Base-by-base conservation (phyloP, 2,113 vertebrate genomes). In the Montifringilla adamsi region DNA sequence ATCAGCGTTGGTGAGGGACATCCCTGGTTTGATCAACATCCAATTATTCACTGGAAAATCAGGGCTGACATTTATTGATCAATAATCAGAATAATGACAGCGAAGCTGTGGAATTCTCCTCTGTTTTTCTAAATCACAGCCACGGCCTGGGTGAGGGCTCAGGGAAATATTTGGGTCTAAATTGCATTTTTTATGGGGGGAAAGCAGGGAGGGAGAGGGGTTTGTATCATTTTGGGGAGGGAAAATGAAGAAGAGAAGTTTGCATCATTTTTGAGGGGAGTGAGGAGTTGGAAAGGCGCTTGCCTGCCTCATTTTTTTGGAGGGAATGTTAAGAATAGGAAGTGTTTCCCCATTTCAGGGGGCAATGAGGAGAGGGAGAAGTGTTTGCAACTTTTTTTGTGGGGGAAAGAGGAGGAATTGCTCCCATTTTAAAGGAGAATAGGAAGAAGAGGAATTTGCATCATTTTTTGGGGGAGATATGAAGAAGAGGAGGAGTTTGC, bases 31-130 rank as follows among this genome's bases (percentile, higher is more conserved):
- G 24, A 13, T 1, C 5, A 17, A 52, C 11, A 10, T 4, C 31
- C 80, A 20, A 16, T n/a, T 10, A 62, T 13, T 30, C 6, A 2
- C 9, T 6, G 67, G 46, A 2, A 52, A 52, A 72, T n/a, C 7
- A 7, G 53, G 30, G 28, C 15, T 49, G 78, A 2, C 6, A 13
- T 4, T 6, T 1, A 12, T 14, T 22, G 2, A 28, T 10, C 53
- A 17, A 15, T 2, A 18, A 20, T 3, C n/a, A 21, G n/a, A 35
- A 68, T 10, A 68, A 49, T 2, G 8, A 8, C n/a, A 16, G 53
- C 13, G 26, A 50, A 59, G 24, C 8, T 5, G 1, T 6, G 21
- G 26, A n/a, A 69, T 21, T 37, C 30, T 8, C 47, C 2, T 30
- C 16, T 8, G 41, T 10, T 46, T 63, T 72, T 10, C 47, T 3